Conservation (phyloP, 92 coral and sea anemone genomes). For the Epizoanthus stellaris region DNA sequence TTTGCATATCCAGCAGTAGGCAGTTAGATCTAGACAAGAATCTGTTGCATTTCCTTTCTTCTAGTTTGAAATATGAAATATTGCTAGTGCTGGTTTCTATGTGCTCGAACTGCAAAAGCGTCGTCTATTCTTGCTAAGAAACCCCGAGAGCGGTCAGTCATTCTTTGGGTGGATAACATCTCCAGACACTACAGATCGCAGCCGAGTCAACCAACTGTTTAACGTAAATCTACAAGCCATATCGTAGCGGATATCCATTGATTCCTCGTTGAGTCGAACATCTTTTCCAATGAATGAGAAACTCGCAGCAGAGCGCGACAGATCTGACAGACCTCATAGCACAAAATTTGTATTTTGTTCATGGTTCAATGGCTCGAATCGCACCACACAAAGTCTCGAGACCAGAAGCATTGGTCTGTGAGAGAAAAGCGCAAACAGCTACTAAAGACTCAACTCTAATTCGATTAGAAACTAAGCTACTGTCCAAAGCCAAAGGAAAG, state of each 20-base stretch:
- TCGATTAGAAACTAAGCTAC: not conserved
- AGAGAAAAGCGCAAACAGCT: not conserved
- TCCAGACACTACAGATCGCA: constrained; percentile 11
- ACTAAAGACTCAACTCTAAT: not conserved
- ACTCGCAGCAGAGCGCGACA: constrained; percentile 48
- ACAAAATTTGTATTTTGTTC: constrained; percentile 76
- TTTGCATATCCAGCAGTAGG: not conserved
- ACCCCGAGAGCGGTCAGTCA: not conserved
- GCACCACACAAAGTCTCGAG: constrained; percentile 18
- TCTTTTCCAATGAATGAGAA: constrained; percentile 42
- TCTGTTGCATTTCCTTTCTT: not conserved
- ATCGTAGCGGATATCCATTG: constrained; percentile 45
- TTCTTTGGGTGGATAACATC: constrained; percentile 17
- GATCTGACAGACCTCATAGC: constrained; percentile 29
- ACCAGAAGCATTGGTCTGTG: not conserved
- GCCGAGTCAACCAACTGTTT: constrained; percentile 31
- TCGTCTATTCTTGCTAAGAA: not conserved
- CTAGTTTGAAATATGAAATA: not conserved
- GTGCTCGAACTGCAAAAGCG: constrained; percentile 7
- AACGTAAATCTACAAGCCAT: constrained; percentile 33
- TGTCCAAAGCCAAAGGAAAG: not conserved
- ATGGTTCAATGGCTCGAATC: constrained; percentile 90
- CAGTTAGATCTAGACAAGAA: not conserved
- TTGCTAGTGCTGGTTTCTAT: not conserved
- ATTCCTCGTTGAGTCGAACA: constrained; percentile 29